Conservation (phyloP, 2,113 vertebrate genomes). For the Myrmophylax atrothorax region DNA sequence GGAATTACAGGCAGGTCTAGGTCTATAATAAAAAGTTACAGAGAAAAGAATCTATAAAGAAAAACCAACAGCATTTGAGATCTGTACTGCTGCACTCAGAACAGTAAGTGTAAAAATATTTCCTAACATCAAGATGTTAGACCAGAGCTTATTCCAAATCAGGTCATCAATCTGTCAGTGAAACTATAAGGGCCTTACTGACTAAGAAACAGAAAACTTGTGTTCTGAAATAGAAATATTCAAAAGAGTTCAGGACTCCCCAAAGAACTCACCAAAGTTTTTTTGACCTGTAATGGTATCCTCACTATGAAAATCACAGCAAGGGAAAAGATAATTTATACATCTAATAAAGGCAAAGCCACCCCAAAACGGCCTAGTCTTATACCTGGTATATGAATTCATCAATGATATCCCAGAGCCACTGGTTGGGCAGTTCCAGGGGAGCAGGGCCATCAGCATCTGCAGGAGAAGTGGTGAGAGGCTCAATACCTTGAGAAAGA, state of each 20-base stretch:
- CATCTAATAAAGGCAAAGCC: neutral
- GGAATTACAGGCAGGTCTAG: neutral
- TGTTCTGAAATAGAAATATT: neutral
- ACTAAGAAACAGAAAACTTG: neutral
- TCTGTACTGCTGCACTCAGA: neutral
- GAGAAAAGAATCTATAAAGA: neutral
- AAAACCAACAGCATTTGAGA: neutral
- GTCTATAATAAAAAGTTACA: neutral
- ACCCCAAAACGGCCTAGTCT: neutral
- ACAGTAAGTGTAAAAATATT: neutral
- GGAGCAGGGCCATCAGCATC: constrained; percentile 98
- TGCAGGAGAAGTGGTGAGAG: constrained; percentile 28
- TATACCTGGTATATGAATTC: constrained; percentile 97
- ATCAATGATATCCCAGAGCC: constrained; percentile 99
- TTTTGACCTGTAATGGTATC: neutral
- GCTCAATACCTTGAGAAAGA: neutral
- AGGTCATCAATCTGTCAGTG: neutral
- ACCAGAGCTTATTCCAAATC: neutral
- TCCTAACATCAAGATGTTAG: neutral
- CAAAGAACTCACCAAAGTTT: neutral
- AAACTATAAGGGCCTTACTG: neutral
- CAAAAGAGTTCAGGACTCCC: neutral
- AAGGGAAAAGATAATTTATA: neutral
- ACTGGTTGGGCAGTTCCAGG: constrained; percentile 96
- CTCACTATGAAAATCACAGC: neutral